A percentile compares a stretch with the other conserved stretches of the same genome.
phyloP scores from a whole-genome alignment of 2,797 vertebrate species.

The Myripristis jacobus region DNA sequence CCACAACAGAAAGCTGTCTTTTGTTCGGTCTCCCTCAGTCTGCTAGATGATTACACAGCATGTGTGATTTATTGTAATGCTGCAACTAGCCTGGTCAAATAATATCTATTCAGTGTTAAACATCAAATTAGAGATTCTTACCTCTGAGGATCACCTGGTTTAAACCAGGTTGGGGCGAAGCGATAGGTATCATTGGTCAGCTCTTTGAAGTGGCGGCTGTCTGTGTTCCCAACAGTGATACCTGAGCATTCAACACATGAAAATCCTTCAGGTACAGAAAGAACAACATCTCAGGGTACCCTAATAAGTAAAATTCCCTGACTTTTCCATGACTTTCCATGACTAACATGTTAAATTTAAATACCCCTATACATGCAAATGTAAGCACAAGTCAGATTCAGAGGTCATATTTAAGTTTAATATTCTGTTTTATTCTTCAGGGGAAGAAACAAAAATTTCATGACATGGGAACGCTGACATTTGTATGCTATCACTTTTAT shows the following conservation, averaged over 20 bases:
- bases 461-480: neutral
- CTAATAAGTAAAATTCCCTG: too few species aligned
- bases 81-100: neutral
- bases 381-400: too few species aligned
- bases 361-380: too few species aligned
- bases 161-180: slow-evolving; percentile 86
- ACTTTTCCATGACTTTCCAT: too few species aligned
- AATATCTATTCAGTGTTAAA: neutral
- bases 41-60: neutral
- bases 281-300: neutral
- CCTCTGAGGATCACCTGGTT: slow-evolving; percentile 84
- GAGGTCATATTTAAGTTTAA: too few species aligned
- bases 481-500: neutral
- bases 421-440: too few species aligned
- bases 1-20: slow-evolving; percentile 3
- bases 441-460: too few species aligned
- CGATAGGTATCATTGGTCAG: slow-evolving; percentile 88
- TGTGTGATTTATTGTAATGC: neutral
- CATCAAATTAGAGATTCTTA: slow-evolving; percentile 64
- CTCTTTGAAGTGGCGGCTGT: slow-evolving; percentile 91
- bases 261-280: neutral
- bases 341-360: too few species aligned
- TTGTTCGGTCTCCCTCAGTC: slow-evolving; percentile 3
- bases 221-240: slow-evolving; percentile 91
- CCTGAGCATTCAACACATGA: slow-evolving; percentile 78